Percentiles rank a stretch among this genome's conserved stretches.
phyloP scores from a whole-genome alignment of 2,888 invertebrate genomes.

The Conistra vaccinii region DNA sequence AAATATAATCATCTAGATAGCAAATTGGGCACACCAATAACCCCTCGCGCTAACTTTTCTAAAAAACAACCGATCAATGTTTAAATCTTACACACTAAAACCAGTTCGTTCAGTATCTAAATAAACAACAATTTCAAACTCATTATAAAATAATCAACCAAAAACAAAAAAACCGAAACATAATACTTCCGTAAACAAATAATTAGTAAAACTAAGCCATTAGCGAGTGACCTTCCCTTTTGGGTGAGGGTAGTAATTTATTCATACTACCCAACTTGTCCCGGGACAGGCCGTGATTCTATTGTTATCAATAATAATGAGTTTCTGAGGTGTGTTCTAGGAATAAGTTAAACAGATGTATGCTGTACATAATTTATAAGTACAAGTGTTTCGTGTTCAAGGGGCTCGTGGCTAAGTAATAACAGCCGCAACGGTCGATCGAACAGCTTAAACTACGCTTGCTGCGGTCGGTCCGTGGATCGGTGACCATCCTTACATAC shows the following conservation, averaged over 20 bases:
- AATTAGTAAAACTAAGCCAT: constrained; percentile 64
- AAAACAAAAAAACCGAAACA: constrained; percentile 32
- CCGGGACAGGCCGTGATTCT: constrained; percentile 61
- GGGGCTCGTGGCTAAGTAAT: too few species aligned
- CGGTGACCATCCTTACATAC: too few species aligned
- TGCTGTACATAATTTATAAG: constrained; percentile 24
- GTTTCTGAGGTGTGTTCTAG: constrained; percentile 48
- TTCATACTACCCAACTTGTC: constrained; percentile 72
- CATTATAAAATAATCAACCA: constrained; percentile 27
- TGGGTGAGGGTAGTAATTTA: constrained; percentile 70
- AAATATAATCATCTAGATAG: neutral
- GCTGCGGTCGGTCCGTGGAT: too few species aligned
- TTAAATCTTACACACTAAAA: neutral
- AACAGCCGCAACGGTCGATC: too few species aligned
- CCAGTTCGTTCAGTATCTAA: neutral
- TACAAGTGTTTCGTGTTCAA: too few species aligned
- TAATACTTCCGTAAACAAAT: constrained; percentile 56
- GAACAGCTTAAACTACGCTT: too few species aligned
- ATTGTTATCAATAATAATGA: constrained; percentile 74
- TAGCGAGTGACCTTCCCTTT: constrained; percentile 68
- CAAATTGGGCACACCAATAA: neutral
- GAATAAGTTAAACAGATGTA: constrained; percentile 16
- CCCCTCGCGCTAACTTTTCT: neutral
- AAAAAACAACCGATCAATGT: neutral
- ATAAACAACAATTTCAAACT: neutral